Conservation (phyloP, 2,113 vertebrate species). For the Gadus macrocephalus region DNA sequence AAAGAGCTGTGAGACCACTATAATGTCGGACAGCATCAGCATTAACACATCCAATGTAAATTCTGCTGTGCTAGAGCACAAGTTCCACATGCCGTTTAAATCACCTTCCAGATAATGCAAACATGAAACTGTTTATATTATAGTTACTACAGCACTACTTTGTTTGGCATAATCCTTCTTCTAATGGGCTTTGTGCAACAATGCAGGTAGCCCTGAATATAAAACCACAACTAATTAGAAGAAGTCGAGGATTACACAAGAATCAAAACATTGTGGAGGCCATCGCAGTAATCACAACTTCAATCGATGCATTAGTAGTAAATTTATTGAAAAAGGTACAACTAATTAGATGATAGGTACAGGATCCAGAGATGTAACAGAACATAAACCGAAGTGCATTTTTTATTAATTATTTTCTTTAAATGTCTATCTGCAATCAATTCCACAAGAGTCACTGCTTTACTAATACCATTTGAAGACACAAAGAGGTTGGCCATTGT, state of each 20-base stretch:
- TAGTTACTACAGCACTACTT: no score
- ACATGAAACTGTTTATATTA: no score
- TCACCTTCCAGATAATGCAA: no score
- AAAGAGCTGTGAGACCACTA: no score
- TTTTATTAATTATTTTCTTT: conserved; percentile 43
- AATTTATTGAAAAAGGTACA: conserved; percentile 80
- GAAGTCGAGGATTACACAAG: not conserved
- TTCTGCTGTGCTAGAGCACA: no score
- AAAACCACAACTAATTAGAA: no score
- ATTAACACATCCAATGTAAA: no score
- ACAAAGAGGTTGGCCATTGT: conserved; percentile 51
- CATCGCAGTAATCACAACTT: conserved; percentile 8
- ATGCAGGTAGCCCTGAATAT: no score
- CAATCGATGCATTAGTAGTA: conserved; percentile 71
- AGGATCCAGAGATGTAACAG: conserved; percentile 66
- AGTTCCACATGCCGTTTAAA: no score
- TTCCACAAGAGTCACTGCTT: conserved; percentile 69
- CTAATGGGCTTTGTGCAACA: no score
- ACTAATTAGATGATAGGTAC: conserved; percentile 70
- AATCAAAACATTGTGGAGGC: not conserved
- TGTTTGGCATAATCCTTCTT: no score
- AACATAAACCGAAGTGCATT: conserved; percentile 65
- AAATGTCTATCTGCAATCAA: conserved; percentile 25
- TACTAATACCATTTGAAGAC: conserved; percentile 70
- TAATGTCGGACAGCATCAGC: no score